Base-by-base conservation (phyloP, 2,888 invertebrate species). In the Tuta absoluta region DNA sequence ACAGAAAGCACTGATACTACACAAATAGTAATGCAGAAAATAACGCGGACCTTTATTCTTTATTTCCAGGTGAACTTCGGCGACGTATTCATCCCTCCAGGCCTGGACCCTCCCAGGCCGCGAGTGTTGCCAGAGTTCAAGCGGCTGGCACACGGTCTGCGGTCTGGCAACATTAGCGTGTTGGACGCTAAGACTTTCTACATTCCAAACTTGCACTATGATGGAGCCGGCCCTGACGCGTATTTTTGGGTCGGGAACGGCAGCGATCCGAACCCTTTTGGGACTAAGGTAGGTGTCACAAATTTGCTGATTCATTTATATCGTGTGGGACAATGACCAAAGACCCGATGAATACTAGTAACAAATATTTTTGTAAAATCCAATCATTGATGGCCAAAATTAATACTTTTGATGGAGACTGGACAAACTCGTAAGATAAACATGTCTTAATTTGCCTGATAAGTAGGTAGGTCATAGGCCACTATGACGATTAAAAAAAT, bases 181-280 rank as follows among this genome's bases (percentile, higher is more conserved):
- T 87, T 98, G 65, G 98, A 98, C 85, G 97, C 97, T 45, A 97
- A 96, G 87, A 98, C 98, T 0, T 95, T 98, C 86, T 96, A 96
- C 86, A 97, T 98, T 71, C 97, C 98, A 8, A 97, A 98, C 89
- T 89, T 98, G 72, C 97, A 97, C 78, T 98, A 98, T 80, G 98
- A 98, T 76, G 98, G 98, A 37, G 96, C 95, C 0, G 98, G 97
- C 0, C 97, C 97, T 0, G 98, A 98, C 80, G 97, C 98, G 0
- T 98, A 97, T 86, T 98, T 98, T 87, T 97, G 97, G 96, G 97
- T 97, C n/a, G 98, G 98, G 17, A 97, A 95, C 74, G 98, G 97
- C 4, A 91, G 94, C 0, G 95, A 96, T 71, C 97, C 97, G 0
- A 95, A 93, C 75, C 92, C 95, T 19, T 94, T 95, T 85, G 98